Percentiles rank a stretch among this genome's conserved stretches.
phyloP scores from a whole-genome alignment of 2,797 vertebrate species.

The Myoxocephalus aenaeus region DNA sequence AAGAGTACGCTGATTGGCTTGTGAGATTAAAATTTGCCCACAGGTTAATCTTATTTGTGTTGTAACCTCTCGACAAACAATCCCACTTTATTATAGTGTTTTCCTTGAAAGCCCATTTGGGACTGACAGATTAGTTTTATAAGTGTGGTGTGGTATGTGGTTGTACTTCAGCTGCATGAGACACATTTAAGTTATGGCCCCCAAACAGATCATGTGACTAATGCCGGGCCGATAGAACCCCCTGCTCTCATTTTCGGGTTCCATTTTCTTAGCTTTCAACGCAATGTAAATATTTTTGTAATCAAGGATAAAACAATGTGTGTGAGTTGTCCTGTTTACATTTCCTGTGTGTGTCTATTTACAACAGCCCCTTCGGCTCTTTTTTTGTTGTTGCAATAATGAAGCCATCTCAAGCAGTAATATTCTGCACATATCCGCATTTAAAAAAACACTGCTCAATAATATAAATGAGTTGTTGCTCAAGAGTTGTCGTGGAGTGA shows the following conservation, averaged over 20 bases:
- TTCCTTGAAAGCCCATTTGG: slow-evolving; percentile 50
- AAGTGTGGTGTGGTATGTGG: slow-evolving; percentile 51
- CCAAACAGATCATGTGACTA: slow-evolving; percentile 52
- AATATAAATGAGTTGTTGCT: slow-evolving; percentile 48
- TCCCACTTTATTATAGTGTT: slow-evolving; percentile 40
- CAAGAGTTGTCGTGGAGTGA: slow-evolving; percentile 34
- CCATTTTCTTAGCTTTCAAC: slow-evolving; percentile 26
- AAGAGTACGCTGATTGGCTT: slow-evolving; percentile 48
- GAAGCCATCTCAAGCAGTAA: neutral
- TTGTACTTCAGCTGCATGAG: slow-evolving; percentile 43
- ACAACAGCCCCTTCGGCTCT: slow-evolving; percentile 19
- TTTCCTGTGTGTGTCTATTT: slow-evolving; percentile 40
- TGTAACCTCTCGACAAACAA: slow-evolving; percentile 47
- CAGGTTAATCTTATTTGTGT: slow-evolving; percentile 37
- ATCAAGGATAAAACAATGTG: slow-evolving; percentile 28
- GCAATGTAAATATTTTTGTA: slow-evolving; percentile 34
- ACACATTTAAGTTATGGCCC: slow-evolving; percentile 48
- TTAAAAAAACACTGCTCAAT: slow-evolving; percentile 17
- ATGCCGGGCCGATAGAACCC: slow-evolving; percentile 30
- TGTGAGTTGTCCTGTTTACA: neutral
- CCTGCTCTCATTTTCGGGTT: slow-evolving; percentile 21
- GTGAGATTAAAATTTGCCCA: slow-evolving; percentile 34
- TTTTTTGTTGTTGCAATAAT: neutral
- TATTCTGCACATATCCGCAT: neutral
- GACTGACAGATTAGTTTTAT: slow-evolving; percentile 64